A percentile compares a stretch with the other conserved stretches of the same genome.
Conservation (phyloP, 2,113 vertebrate genomes). For the Mus pahari region DNA sequence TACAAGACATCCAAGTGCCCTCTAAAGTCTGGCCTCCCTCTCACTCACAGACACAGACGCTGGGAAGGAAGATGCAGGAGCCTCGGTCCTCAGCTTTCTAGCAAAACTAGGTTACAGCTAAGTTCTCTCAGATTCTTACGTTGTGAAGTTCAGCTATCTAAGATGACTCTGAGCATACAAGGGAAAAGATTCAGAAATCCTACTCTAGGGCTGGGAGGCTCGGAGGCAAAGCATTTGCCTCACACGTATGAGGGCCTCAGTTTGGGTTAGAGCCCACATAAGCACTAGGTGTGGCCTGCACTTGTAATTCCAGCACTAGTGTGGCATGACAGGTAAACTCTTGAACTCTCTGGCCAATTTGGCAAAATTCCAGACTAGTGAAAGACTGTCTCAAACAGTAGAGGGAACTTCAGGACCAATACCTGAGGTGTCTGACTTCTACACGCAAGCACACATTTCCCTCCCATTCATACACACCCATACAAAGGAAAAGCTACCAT, state of each 20-base stretch:
- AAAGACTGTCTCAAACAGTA: not conserved
- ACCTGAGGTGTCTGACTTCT: not conserved
- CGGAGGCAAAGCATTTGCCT: not conserved
- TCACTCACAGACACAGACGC: too few relatives aligned
- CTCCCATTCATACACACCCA: not conserved
- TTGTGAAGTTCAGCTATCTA: conserved; percentile 8
- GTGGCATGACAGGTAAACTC: not conserved
- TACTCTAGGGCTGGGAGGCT: not conserved
- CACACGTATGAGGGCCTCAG: not conserved
- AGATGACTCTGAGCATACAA: conserved; percentile 20
- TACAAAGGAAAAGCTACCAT: not conserved
- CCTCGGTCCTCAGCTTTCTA: not conserved
- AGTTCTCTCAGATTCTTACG: conserved; percentile 29
- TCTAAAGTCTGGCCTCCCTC: not conserved
- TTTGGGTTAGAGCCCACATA: not conserved
- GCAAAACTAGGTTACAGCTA: not conserved
- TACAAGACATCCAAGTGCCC: not conserved
- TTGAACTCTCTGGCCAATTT: not conserved
- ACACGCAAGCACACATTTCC: not conserved
- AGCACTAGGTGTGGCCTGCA: not conserved
- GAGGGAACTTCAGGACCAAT: not conserved
- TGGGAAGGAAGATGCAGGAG: not conserved
- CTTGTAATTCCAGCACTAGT: too few relatives aligned
- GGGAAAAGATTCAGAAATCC: conserved; percentile 33
- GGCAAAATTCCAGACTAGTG: not conserved